A percentile compares a stretch with the other conserved stretches of the same genome.
Evolutionary conservation across 2,888 invertebrate genomes (phyloP).

Genomic region (Cheilosia scutellata): DNA sequence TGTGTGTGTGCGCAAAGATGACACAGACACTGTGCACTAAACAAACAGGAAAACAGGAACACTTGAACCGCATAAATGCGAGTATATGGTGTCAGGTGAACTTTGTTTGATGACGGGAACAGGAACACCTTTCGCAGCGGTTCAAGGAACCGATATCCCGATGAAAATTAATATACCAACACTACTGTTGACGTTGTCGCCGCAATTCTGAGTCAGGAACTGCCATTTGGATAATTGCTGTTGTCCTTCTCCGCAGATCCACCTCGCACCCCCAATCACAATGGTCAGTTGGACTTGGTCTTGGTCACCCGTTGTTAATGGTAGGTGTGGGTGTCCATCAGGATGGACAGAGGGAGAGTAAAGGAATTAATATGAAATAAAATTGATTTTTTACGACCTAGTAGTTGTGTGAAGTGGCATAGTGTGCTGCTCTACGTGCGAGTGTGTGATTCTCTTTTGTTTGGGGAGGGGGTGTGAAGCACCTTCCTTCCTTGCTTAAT

Average conservation of each 20-base stretch:
- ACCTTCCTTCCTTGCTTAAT: conserved; percentile 53
- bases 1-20: background rate
- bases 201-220: conserved; percentile 55
- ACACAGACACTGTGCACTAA: background rate
- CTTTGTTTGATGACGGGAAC: conserved; percentile 33
- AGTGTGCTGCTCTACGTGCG: conserved; percentile 28
- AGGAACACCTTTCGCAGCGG: conserved; percentile 45
- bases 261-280: background rate
- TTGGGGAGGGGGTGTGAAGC: background rate
- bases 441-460: conserved; percentile 9
- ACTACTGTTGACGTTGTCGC: background rate
- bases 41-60: conserved; percentile 39
- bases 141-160: conserved; percentile 56
- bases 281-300: background rate
- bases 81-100: conserved; percentile 44
- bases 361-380: conserved; percentile 69
- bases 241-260: conserved; percentile 48
- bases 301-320: conserved; percentile 12
- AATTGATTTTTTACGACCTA: conserved; percentile 73
- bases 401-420: conserved; percentile 56
- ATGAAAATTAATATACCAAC: conserved; percentile 47
- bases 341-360: background rate
- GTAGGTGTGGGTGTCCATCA: background rate
- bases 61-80: conserved; percentile 42
- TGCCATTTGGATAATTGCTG: conserved; percentile 73